These are phyloP conservation scores for Tiliacea aurago DNA, from an alignment of 2,888 invertebrate species.

Conservation along the genomic window DNA sequence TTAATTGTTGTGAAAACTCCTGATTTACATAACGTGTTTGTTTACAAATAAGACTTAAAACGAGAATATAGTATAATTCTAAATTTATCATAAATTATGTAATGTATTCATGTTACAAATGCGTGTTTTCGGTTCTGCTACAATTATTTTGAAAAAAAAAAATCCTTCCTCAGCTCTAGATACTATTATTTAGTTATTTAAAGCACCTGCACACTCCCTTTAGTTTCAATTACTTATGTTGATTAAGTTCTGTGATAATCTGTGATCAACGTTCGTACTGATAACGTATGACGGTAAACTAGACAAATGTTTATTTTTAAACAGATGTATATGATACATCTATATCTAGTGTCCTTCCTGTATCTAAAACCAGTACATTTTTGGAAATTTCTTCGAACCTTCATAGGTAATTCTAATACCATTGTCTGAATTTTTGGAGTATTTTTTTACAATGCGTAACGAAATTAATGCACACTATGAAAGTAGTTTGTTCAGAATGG, in stretches of 20 bases:
- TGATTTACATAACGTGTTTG: background rate
- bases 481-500: no score
- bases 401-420: background rate
- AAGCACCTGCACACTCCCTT: constrained; percentile 45
- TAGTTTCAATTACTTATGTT: constrained; percentile 46
- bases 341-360: background rate
- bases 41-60: constrained; percentile 19
- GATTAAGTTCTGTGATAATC: constrained; percentile 63
- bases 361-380: constrained; percentile 1
- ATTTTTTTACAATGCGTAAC: constrained; percentile 19
- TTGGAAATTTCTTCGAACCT: background rate
- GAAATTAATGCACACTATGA: no score
- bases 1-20: background rate
- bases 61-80: constrained; percentile 11
- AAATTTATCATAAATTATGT: constrained; percentile 11
- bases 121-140: constrained; percentile 30
- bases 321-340: constrained; percentile 52
- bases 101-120: constrained; percentile 11
- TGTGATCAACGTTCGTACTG: constrained; percentile 57
- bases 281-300: constrained; percentile 45
- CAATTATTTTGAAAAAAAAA: constrained; percentile 25
- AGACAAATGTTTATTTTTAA: constrained; percentile 46
- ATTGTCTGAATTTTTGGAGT: constrained; percentile 27
- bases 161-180: constrained; percentile 38
- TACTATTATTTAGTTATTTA: constrained; percentile 46